Evolutionary conservation across 2,797 vertebrate genomes (phyloP).

Genomic region (Microtus californicus): DNA sequence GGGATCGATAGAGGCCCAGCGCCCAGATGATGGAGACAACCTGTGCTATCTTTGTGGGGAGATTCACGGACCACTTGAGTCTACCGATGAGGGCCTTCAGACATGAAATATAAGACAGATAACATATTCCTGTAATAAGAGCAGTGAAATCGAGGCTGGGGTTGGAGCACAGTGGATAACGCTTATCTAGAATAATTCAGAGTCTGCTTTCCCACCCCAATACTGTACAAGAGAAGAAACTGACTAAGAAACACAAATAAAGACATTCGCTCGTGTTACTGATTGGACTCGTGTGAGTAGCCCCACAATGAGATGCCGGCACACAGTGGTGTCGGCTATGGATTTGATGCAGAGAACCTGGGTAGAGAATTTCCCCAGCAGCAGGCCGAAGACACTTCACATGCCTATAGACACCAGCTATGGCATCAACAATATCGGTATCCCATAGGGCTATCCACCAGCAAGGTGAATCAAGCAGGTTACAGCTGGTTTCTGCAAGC

Average conservation of each 20-base stretch:
- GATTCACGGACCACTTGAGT: neutral
- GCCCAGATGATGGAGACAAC: neutral
- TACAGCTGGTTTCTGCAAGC: neutral
- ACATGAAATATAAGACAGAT: no score
- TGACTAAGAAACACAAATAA: neutral
- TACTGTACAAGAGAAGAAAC: neutral
- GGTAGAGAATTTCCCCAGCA: neutral
- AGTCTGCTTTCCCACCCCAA: neutral
- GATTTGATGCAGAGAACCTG: neutral
- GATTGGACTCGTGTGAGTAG: neutral
- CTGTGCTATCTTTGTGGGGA: neutral
- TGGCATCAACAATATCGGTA: neutral
- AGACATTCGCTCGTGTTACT: neutral
- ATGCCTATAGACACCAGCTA: neutral
- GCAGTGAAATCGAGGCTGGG: neutral
- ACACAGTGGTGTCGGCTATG: neutral
- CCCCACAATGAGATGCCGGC: neutral
- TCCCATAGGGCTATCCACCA: no score
- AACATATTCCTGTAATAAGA: fast-evolving
- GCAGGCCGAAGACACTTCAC: neutral
- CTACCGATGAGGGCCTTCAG: neutral
- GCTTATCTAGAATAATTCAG: neutral
- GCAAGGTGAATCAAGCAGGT: neutral
- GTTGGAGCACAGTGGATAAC: neutral
- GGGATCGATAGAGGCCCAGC: neutral